Percentiles rank a stretch among this genome's conserved stretches.
Evolutionary conservation across 2,888 invertebrate genomes (phyloP).

Genomic region (Copidosoma aretas): DNA sequence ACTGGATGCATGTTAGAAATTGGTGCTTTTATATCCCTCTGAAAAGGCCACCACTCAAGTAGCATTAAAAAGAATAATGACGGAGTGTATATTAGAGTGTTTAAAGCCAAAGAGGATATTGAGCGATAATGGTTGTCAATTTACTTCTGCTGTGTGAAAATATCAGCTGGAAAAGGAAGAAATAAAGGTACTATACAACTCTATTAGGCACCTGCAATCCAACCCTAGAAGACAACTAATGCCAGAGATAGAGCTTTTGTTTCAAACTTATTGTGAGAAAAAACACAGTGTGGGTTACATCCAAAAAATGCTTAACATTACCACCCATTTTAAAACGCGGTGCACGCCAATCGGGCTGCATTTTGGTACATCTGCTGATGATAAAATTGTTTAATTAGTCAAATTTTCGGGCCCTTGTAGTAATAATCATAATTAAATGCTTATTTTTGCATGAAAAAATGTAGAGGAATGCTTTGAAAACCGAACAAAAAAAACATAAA

Average conservation of each 20-base stretch:
- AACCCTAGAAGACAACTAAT: slow-evolving; percentile 41
- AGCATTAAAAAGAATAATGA: slow-evolving; percentile 3
- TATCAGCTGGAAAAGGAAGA: neutral
- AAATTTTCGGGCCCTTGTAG: neutral
- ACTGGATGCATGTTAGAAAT: slow-evolving; percentile 11
- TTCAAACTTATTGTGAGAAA: slow-evolving; percentile 35
- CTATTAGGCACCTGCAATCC: slow-evolving; percentile 40
- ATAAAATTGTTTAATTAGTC: neutral
- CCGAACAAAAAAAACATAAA: neutral
- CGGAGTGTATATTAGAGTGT: neutral
- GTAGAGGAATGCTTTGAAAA: neutral
- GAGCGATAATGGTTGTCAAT: slow-evolving; percentile 18
- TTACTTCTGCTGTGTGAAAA: slow-evolving; percentile 14
- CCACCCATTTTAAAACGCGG: slow-evolving; percentile 7
- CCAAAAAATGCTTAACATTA: slow-evolving; percentile 8
- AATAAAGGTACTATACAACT: slow-evolving; percentile 13
- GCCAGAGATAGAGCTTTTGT: slow-evolving; percentile 39
- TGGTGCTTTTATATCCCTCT: slow-evolving; percentile 5
- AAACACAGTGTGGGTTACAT: slow-evolving; percentile 21
- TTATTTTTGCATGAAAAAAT: neutral
- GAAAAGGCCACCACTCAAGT: slow-evolving; percentile 10
- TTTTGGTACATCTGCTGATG: neutral
- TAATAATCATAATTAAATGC: neutral
- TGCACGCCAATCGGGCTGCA: neutral
- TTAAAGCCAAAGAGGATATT: slow-evolving; percentile 2